Evolutionary conservation across 2,797 vertebrate species (phyloP).

Genomic region (Melopsittacus undulatus): DNA sequence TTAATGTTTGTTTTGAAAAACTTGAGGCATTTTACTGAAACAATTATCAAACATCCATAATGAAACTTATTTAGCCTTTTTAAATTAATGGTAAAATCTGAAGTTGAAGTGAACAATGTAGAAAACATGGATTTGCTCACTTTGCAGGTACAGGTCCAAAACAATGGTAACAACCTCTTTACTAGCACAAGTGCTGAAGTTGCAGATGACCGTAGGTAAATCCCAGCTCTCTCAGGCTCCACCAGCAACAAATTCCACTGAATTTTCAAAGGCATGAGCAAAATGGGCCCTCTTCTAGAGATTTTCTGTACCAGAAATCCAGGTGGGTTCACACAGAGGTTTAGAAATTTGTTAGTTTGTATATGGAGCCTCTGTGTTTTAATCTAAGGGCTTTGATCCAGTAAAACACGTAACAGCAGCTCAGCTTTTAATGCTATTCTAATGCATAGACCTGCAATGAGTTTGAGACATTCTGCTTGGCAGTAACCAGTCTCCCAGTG

Average conservation of each 20-base stretch:
- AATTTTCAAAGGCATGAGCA: background rate
- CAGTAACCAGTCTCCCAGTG: background rate
- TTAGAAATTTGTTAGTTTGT: background rate
- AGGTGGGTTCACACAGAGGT: background rate
- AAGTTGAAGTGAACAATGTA: background rate
- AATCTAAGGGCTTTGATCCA: background rate
- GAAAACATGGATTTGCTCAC: accelerated
- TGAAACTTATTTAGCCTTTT: background rate
- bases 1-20: background rate
- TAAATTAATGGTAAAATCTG: background rate
- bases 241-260: background rate
- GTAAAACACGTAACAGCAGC: background rate
- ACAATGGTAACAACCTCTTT: background rate
- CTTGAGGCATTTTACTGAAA: background rate
- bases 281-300: background rate
- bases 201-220: background rate
- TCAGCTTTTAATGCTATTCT: background rate
- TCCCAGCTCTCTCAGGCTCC: background rate
- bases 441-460: background rate
- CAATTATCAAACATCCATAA: background rate
- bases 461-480: background rate
- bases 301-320: background rate
- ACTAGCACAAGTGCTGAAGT: background rate
- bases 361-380: background rate
- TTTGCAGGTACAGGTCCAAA: background rate